Evolutionary conservation across 2,888 invertebrate species (phyloP).

Genomic region (Troides helena): DNA sequence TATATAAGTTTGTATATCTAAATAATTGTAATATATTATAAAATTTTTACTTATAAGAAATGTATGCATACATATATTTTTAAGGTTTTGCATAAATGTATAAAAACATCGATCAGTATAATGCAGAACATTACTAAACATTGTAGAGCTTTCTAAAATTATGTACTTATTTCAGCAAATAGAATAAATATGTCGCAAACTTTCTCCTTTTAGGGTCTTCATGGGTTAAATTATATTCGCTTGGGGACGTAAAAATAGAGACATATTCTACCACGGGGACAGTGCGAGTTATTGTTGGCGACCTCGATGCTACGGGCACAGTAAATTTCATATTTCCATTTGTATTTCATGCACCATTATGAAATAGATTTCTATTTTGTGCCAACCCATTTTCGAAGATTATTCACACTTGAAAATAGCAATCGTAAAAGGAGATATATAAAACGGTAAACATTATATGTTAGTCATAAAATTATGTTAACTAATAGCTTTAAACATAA

Average conservation of each 20-base stretch:
- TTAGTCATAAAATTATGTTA: too few relatives aligned
- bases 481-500: too few relatives aligned
- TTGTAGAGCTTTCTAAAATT: conserved; percentile 48
- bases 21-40: too few relatives aligned
- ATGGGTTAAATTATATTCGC: conserved; percentile 75
- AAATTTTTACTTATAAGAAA: too few relatives aligned
- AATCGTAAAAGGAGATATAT: too few relatives aligned
- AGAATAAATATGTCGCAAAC: conserved; percentile 68
- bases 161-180: conserved; percentile 57
- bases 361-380: conserved; percentile 47
- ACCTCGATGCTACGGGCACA: conserved; percentile 53
- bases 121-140: conserved; percentile 34
- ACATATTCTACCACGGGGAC: conserved; percentile 72
- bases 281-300: conserved; percentile 58
- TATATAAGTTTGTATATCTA: too few relatives aligned
- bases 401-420: too few relatives aligned
- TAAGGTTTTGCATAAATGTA: too few relatives aligned
- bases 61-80: too few relatives aligned
- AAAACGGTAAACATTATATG: too few relatives aligned
- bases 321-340: conserved; percentile 51
- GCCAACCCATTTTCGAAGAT: too few relatives aligned
- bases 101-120: neutral
- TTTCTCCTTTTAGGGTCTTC: conserved; percentile 70
- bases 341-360: conserved; percentile 69
- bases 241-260: conserved; percentile 71